Evolutionary conservation across 2,797 vertebrate species (phyloP).

Genomic region (Tragelaphus oryx): DNA sequence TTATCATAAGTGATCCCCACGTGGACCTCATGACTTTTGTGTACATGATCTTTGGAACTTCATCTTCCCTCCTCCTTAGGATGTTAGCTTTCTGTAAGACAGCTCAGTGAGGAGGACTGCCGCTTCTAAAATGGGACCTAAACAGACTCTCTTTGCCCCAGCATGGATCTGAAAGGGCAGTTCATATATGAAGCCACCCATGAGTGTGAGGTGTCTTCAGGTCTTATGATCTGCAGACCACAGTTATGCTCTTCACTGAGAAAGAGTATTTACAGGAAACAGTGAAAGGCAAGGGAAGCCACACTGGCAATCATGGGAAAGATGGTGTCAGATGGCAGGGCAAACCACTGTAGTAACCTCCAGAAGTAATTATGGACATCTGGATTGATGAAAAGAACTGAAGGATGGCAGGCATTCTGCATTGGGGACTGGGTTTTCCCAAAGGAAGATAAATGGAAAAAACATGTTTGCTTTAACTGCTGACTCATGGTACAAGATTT

Average conservation of each 20-base stretch:
- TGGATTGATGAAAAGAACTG: constrained; percentile 67
- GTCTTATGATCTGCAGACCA: background rate
- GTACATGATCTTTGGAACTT: background rate
- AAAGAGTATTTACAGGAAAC: constrained; percentile 59
- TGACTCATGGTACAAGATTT: constrained; percentile 51
- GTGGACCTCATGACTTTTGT: background rate
- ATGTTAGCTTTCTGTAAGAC: background rate
- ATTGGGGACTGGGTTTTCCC: constrained; percentile 57
- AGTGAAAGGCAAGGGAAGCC: constrained; percentile 69
- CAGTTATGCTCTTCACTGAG: background rate
- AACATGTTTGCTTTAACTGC: constrained; percentile 70
- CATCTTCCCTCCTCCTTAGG: background rate
- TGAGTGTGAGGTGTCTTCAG: background rate
- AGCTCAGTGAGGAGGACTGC: background rate
- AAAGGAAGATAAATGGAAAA: constrained; percentile 65
- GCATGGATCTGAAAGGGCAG: background rate
- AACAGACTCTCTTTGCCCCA: background rate
- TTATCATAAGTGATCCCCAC: background rate
- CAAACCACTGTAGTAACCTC: constrained; percentile 66
- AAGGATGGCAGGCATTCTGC: constrained; percentile 67
- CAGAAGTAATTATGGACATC: constrained; percentile 72
- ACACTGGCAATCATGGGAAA: constrained; percentile 62
- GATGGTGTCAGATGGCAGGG: constrained; percentile 67
- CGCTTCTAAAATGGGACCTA: background rate
- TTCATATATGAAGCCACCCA: background rate